Evolutionary conservation across 2,888 invertebrate genomes (phyloP).

Genomic region (Cephus spinipes): DNA sequence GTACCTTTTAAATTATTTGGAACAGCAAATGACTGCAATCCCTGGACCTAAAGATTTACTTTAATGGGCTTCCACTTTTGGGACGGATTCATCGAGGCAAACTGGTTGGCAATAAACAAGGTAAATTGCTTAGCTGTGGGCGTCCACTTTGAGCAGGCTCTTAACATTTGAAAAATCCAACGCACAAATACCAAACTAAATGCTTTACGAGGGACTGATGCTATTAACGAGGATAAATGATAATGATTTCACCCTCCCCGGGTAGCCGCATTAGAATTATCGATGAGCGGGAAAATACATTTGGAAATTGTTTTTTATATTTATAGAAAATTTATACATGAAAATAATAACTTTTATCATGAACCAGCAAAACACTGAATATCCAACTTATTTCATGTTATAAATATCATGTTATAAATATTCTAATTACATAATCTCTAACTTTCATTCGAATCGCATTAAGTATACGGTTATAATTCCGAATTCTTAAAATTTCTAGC

Average conservation of each 20-base stretch:
- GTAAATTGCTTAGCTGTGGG: slow-evolving; percentile 3
- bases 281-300: not conserved
- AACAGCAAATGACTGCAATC: not conserved
- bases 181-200: not conserved
- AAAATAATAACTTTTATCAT: not conserved
- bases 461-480: not conserved
- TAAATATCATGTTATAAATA: not conserved
- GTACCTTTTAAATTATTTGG: not conserved
- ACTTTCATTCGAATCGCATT: not conserved
- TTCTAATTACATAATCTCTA: not conserved
- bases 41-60: not conserved
- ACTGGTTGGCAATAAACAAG: not conserved
- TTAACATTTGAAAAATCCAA: not conserved
- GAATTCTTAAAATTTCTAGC: not conserved
- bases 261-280: not conserved
- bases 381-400: not conserved
- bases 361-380: not conserved
- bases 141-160: not conserved
- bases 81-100: not conserved
- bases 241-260: not conserved
- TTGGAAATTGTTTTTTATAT: not conserved
- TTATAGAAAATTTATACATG: not conserved
- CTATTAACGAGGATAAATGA: not conserved
- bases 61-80: not conserved
- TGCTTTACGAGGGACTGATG: slow-evolving; percentile 1